Evolutionary conservation across 2,888 invertebrate genomes (phyloP), one percentile per base, ranked within the genome.

Genomic region (Alcis repandata): DNA sequence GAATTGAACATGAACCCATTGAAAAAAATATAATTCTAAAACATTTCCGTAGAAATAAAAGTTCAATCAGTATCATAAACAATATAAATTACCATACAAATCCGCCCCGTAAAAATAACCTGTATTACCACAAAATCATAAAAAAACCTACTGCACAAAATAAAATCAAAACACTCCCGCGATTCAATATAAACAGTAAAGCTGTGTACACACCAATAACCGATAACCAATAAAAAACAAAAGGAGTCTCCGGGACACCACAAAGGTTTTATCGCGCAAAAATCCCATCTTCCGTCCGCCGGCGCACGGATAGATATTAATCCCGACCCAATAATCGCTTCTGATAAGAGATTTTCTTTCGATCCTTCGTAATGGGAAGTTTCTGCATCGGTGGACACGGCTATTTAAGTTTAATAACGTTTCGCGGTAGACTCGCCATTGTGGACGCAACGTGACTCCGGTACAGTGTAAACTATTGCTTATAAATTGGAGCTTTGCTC

Each of bases 281-380:
- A 89, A 88, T 85, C 83, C 82, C 84, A 84, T 86, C 83, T 79
- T 61, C 68, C 59, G 70, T 71, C 72, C 60, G 72, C 76, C 78
- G 72, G 78, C 79, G 77, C 79, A 77, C 81, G 82, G 84, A 80
- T 84, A 85, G 88, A 89, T 90, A 90, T 90, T 91, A 91, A 91
- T 89, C 86, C 83, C 73, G 72, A 71, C 79, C 79, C 86, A 87
- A 87, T 88, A 86, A 87, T 87, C 87, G 87, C 84, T 87, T 84
- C 78, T 87, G 91, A 91, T 91, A 89, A 90, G 88, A 88, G 90
- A 91, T 91, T 91, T 91, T 87, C 88, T 86, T 86, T 85, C 86
- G 83, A 88, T 88, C 86, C 85, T 68, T 79, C 70, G 87, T 91
- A 92, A 92, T 91, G 82, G 90, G 86, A 91, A 87, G 86, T 88